Evolutionary conservation across 1,140 invertebrate species (phyloP).

Genomic region (Drosophila grimshawi): DNA sequence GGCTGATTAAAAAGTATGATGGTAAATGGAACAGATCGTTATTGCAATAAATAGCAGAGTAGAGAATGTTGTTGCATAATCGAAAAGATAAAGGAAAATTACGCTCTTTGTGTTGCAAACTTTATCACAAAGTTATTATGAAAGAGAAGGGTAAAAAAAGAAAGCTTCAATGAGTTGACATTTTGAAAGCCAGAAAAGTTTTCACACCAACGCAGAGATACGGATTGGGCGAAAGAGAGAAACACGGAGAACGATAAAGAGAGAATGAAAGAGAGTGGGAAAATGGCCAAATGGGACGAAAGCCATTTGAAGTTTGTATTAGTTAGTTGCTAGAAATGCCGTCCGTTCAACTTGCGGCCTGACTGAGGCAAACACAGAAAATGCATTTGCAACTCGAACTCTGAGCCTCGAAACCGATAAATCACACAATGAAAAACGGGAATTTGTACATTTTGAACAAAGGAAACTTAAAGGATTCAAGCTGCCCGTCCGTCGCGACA

Average conservation of each 20-base stretch:
- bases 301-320: constrained; percentile 69
- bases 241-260: constrained; percentile 1
- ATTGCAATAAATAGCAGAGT: constrained; percentile 27
- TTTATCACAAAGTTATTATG: constrained; percentile 67
- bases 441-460: constrained; percentile 73
- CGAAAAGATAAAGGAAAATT: constrained; percentile 30
- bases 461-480: constrained; percentile 80
- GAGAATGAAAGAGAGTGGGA: constrained; percentile 29
- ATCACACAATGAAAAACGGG: constrained; percentile 83
- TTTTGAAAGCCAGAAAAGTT: constrained; percentile 69
- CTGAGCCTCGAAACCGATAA: constrained; percentile 81
- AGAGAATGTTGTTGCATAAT: constrained; percentile 27
- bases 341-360: constrained; percentile 26
- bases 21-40: constrained; percentile 2
- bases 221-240: constrained; percentile 4
- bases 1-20: background rate
- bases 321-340: constrained; percentile 44
- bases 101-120: constrained; percentile 44
- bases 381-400: constrained; percentile 83
- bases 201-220: constrained; percentile 38
- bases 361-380: constrained; percentile 67
- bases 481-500: constrained; percentile 56
- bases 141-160: constrained; percentile 35
- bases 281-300: constrained; percentile 30
- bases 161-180: constrained; percentile 68